phyloP scores from a whole-genome alignment of 2,888 invertebrate genomes.

The Taphrorychus bicolor region DNA sequence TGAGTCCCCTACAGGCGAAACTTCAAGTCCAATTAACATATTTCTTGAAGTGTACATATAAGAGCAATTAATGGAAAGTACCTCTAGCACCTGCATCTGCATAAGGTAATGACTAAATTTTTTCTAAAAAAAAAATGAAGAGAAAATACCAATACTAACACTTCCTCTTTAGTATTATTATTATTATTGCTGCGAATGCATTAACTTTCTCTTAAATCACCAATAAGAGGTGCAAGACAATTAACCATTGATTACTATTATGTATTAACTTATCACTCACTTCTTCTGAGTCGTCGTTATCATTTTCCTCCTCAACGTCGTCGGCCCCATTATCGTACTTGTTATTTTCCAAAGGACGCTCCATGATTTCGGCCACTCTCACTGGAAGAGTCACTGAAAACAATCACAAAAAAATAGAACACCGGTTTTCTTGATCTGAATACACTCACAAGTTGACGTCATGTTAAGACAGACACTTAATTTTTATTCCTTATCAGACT shows the following conservation, averaged over 20 bases:
- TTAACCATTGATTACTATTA: no score
- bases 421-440: conserved; percentile 16
- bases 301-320: conserved; percentile 35
- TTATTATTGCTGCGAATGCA: neutral
- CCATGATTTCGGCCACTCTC: conserved; percentile 44
- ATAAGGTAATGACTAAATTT: neutral
- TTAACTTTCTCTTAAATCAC: conserved; percentile 2
- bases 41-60: no score
- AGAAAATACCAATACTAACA: conserved; percentile 2
- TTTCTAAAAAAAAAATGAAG: neutral
- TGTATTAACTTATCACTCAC: conserved; percentile 40
- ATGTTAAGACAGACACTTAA: conserved; percentile 15
- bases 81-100: no score
- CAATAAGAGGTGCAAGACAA: neutral
- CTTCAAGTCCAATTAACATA: no score
- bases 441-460: conserved; percentile 40
- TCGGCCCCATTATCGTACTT: conserved; percentile 38
- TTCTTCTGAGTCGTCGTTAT: conserved; percentile 48
- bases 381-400: conserved; percentile 44
- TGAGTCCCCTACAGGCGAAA: no score
- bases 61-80: no score
- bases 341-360: conserved; percentile 42
- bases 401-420: conserved; percentile 17
- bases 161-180: no score
- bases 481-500: conserved; percentile 15